Percentiles rank a stretch among this genome's conserved stretches.
phyloP scores from a whole-genome alignment of 2,113 vertebrate species.

The Corydoras maculifer region DNA sequence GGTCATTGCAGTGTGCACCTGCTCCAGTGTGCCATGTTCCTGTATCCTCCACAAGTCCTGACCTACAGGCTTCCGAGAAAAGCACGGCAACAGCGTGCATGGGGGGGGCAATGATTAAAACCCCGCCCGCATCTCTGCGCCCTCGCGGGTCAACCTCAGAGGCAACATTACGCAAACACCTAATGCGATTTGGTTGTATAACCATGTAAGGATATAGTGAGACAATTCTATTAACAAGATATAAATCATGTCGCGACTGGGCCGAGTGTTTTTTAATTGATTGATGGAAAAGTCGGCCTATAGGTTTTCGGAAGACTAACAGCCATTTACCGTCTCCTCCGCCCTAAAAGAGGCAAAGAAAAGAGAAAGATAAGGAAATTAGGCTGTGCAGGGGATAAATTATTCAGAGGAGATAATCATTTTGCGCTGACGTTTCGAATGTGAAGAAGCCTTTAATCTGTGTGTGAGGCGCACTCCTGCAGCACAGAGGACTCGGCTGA shows the following conservation, averaged over 20 bases:
- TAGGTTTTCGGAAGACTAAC: slow-evolving; percentile 83
- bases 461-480: background rate
- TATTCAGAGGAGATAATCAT: slow-evolving; percentile 86
- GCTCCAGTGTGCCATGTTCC: slow-evolving; percentile 40
- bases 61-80: slow-evolving; percentile 83
- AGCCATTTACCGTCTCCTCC: slow-evolving; percentile 83
- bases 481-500: background rate
- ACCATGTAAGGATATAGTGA: slow-evolving; percentile 99
- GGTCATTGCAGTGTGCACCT: slow-evolving; percentile 29
- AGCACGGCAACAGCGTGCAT: slow-evolving; percentile 59
- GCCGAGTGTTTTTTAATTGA: slow-evolving; percentile 99
- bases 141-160: slow-evolving; percentile 86
- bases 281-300: slow-evolving; percentile 93
- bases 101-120: slow-evolving; percentile 65
- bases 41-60: slow-evolving; percentile 60
- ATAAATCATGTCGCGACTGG: slow-evolving; percentile 99
- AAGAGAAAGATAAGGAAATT: slow-evolving; percentile 86
- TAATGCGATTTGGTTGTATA: slow-evolving; percentile 97
- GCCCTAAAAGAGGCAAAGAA: slow-evolving; percentile 77
- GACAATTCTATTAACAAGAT: slow-evolving; percentile 99
- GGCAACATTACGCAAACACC: slow-evolving; percentile 89
- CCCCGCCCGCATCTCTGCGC: slow-evolving; percentile 71
- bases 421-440: background rate
- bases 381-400: slow-evolving; percentile 84
- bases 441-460: background rate